Base-by-base conservation (phyloP, 2,888 invertebrate species). In the Athrips mouffetella region DNA sequence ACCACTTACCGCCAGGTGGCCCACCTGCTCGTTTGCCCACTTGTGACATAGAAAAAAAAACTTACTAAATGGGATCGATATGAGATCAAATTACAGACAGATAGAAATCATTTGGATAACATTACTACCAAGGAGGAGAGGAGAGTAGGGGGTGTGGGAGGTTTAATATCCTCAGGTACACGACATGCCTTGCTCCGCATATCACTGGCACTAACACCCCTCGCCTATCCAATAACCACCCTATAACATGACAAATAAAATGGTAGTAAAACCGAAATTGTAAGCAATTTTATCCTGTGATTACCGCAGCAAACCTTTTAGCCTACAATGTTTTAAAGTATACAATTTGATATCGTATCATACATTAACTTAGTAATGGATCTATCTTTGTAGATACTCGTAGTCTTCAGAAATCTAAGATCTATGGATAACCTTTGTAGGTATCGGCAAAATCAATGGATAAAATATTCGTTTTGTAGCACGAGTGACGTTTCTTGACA, bases 171-270 rank as follows among this genome's bases (percentile, higher is more conserved):
- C 52, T 21, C 48, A 41, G 40, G 47, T 40, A 51, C 44, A 46
- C 27, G 35, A 35, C 11, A 42, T 42, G 42, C 48, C 30, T 37
- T 45, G 33, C 45, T 29, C 39, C 50, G 48, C 50, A 45, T 45
- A 52, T 42, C 57, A 48, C 56, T 54, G 51, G 21, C 50, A 51
- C 51, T 40, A 51, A 49, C 47, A 55, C 46, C 49, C 31, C 45
- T 51, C 48, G 50, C 50, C 46, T 55, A 67, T 66, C 56, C 63
- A 60, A 68, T 66, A 70, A 66, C 53, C 48, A 50, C 53, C 41
- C 45, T 51, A 54, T 65, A 60, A 60, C 55, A 51, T 53, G 50
- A 31, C 27, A 57, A 59, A 59, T 63, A 70, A 67, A 67, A 67
- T 55, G 33, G 57, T 45, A 51, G 56, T 65, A 65, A 67, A 62